Evolutionary conservation across 2,113 vertebrate species (phyloP).

Genomic region (Craseonycteris thonglongyai): DNA sequence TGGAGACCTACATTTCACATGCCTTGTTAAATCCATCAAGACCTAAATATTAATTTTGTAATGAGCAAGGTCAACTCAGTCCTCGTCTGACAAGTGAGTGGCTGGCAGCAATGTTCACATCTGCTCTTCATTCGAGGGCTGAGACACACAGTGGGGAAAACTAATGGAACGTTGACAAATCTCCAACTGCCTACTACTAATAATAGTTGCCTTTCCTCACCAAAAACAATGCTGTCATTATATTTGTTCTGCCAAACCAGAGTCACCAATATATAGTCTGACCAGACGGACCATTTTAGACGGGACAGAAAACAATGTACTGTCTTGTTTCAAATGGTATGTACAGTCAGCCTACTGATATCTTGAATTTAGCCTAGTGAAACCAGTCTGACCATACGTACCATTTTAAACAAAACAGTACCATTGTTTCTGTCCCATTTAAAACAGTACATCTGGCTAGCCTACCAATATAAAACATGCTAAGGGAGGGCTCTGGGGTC

Average conservation of each 20-base stretch:
- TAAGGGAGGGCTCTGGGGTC: neutral
- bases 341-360: no score
- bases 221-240: neutral
- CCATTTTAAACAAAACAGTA: no score
- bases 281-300: no score
- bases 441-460: no score
- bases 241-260: neutral
- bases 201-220: neutral
- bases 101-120: neutral
- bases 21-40: slow-evolving; percentile 28
- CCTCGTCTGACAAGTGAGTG: neutral
- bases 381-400: no score
- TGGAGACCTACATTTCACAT: slow-evolving; percentile 33
- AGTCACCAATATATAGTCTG: no score
- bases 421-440: no score
- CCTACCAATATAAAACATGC: neutral
- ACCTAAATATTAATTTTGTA: slow-evolving; percentile 37
- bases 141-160: slow-evolving; percentile 2
- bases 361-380: no score
- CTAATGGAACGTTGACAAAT: neutral
- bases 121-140: neutral
- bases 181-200: neutral
- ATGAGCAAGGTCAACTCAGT: neutral
- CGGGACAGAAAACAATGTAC: no score
- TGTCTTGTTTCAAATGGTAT: no score